Base-by-base conservation (phyloP, 2,113 vertebrate genomes). In the Tautogolabrus adspersus region DNA sequence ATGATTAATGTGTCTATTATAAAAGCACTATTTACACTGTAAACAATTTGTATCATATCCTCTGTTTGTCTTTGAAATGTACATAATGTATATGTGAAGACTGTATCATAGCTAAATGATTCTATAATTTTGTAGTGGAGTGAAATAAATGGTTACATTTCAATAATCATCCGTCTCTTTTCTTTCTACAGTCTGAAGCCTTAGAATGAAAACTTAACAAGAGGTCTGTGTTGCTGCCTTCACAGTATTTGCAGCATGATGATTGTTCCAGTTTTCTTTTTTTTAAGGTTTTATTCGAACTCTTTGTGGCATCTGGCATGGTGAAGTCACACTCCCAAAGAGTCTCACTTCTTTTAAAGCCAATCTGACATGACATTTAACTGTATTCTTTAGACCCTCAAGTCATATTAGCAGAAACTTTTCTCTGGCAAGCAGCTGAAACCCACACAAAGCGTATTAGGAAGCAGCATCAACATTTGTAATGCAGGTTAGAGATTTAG, bases 71-170 rank as follows among this genome's bases (percentile, higher is more conserved):
- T 89, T 79, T 76, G 75, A 82, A 72, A 74, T 95, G 93, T 94
- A 95, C 79, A 93, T 91, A 88, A 72, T 94, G 91, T 95, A 94
- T 88, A 95, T 95, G 89, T 92, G 78, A 79, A 90, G 72, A 89
- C 74, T 94, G 94, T 95, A 94, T 89, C 56, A 94, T 94, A 95
- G 89, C 81, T 91, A 93, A 60, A 91, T 79, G 82, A 86, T 86
- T 91, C 34, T 91, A 88, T 93, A 89, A 82, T 93, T 95, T 95
- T 95, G 94, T 95, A 94, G 94, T 94, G 93, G 88, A 90, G 92
- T 94, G 84, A 90, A 94, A 94, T 95, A 95, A 95, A 95, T 85
- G 69, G 77, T 79, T 81, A 85, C 65, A 55, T 93, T 92, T 77
- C 22, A 90, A 79, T 89, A 91, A 77, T 79, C 30, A 58, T 66